Conservation (phyloP, 2,113 vertebrate species). For the Turdus rufiventris region DNA sequence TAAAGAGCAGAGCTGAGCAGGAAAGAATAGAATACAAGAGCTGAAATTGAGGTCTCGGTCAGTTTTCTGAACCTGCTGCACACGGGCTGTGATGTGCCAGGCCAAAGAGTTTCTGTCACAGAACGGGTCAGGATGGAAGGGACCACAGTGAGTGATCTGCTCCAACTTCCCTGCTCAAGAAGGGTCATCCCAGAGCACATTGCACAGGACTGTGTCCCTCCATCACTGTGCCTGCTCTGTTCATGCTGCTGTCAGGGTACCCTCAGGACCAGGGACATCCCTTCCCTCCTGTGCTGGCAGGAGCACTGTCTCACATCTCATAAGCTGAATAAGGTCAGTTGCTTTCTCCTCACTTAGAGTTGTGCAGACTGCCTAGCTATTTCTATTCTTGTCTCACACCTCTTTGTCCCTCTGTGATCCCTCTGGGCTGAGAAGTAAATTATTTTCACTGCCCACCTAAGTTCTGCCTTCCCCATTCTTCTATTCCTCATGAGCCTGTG, state of each 20-base stretch:
- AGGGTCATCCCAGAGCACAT: not conserved
- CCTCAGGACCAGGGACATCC: accelerated
- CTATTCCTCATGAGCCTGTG: not conserved
- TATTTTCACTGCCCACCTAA: not conserved
- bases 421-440: not conserved
- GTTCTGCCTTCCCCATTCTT: not conserved
- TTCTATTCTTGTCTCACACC: not conserved
- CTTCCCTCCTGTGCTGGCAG: not conserved
- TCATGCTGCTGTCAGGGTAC: not conserved
- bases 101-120: not conserved
- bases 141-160: accelerated
- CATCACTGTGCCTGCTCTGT: not conserved
- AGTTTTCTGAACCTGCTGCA: not conserved
- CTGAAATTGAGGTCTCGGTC: not conserved
- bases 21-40: not conserved
- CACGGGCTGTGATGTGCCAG: accelerated
- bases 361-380: not conserved
- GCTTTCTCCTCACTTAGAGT: not conserved
- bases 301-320: not conserved
- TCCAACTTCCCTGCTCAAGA: not conserved
- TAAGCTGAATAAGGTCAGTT: not conserved
- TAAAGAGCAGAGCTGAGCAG: not conserved
- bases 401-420: not conserved
- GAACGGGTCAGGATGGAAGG: not conserved
- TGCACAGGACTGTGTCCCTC: not conserved